Base-by-base conservation (phyloP, 2,113 vertebrate species). In the Dromiciops gliroides region DNA sequence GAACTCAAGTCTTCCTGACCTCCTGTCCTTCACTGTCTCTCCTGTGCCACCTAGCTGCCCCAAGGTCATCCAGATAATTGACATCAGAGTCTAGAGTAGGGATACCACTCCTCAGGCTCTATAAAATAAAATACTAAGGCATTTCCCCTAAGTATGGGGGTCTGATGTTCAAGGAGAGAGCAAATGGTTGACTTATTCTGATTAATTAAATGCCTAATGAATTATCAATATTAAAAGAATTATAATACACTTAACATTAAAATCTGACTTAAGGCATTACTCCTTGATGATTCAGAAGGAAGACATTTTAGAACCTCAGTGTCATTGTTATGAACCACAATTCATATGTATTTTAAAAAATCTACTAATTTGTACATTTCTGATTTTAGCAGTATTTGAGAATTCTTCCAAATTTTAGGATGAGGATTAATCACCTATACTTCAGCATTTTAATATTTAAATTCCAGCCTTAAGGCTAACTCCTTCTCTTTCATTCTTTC, bases 401-500 rank as follows among this genome's bases (percentile, higher is more conserved):
- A 16, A 75, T n/a, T 75, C 37, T 75, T 37, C 4, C 31, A 75
- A n/a, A 75, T 75, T 75, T 75, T 75, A 75, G 60, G 37, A n/a
- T 19, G 37, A n/a, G 60, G n/a, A 75, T 75, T n/a, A 16, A n/a
- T 37, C 19, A 16, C 48, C 67, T 94, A 48, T 92, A 90, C 91
- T 93, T 91, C 93, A 93, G 91, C 92, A 89, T 96, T 97, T 96
- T 50, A 90, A 1, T 93, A 92, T 96, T 93, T 96, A 94, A 67
- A 93, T 94, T 93, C 94, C 91, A 47, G 95, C 44, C 90, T 96
- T 51, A 52, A 93, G 52, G 94, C 89, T 90, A 89, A 90, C 83
- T 93, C 23, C 1, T 0, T 95, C 75, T 97, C 75, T 90, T 50
- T 28, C 95, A 90, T 95, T 47, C 67, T 95, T 92, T 44, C n/a